A percentile compares a stretch with the other conserved stretches of the same genome.
phyloP scores from a whole-genome alignment of 2,888 invertebrate species.

The Spialia ferax region DNA sequence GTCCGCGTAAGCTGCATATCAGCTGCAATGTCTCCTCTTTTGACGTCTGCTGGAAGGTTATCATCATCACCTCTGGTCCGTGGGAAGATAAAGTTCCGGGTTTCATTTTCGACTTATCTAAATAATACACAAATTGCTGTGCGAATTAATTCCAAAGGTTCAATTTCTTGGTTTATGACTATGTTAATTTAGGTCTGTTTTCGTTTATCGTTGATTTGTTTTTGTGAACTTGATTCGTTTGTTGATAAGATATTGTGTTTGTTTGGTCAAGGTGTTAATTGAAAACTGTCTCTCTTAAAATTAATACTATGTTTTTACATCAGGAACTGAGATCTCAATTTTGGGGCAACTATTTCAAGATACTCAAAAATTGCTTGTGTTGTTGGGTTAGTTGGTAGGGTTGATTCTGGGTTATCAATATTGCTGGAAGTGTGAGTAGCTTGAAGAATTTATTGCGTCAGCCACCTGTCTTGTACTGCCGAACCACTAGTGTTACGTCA shows the following conservation, averaged over 20 bases:
- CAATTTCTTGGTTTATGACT: conserved; percentile 9
- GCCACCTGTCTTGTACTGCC: neutral
- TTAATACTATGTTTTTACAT: no score
- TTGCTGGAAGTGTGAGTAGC: neutral
- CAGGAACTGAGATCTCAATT: neutral
- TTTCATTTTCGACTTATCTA: conserved; percentile 9
- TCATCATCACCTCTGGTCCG: conserved; percentile 4
- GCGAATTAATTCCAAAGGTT: conserved; percentile 6
- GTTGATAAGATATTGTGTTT: neutral
- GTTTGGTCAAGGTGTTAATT: neutral
- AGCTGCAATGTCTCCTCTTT: neutral
- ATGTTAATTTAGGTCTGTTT: conserved; percentile 12
- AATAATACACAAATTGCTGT: conserved; percentile 9
- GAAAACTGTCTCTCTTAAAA: neutral
- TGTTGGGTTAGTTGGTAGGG: no score
- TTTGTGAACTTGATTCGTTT: neutral
- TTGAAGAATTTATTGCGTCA: neutral
- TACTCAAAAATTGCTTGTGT: no score
- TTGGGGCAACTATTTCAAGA: neutral
- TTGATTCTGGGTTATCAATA: no score
- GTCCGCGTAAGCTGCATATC: conserved; percentile 9
- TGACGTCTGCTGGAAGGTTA: conserved; percentile 24
- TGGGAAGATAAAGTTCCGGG: conserved; percentile 27
- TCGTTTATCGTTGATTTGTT: conserved; percentile 2
- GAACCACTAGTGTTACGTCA: neutral